These are phyloP conservation scores for Acholoe squamosa DNA, from an alignment of 2,888 invertebrate species.

Conservation along the genomic window DNA sequence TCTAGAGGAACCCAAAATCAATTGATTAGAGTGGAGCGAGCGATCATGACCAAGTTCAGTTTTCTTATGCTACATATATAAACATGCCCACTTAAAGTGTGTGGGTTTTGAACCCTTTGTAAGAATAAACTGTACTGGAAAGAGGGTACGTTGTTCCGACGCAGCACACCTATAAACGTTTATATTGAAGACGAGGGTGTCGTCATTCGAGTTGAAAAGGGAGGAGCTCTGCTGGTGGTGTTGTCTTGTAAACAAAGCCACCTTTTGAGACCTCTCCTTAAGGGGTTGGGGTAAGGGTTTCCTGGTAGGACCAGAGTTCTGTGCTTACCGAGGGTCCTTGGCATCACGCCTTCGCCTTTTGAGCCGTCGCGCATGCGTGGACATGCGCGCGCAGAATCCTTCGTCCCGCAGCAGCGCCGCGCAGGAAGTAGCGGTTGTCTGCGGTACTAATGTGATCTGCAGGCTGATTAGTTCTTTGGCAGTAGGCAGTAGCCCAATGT, in stretches of 20 bases:
- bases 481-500: neutral
- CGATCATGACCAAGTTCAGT: conserved; percentile 20
- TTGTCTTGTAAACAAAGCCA: neutral
- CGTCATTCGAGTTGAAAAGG: too few species aligned
- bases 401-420: conserved; percentile 15
- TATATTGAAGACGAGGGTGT: too few species aligned
- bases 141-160: conserved; percentile 19
- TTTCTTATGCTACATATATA: conserved; percentile 17
- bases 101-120: conserved; percentile 55
- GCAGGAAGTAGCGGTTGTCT: neutral
- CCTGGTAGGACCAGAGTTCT: conserved; percentile 5
- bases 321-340: conserved; percentile 29
- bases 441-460: neutral
- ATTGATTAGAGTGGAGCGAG: conserved; percentile 1
- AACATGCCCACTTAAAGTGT: conserved; percentile 27
- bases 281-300: neutral
- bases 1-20: neutral
- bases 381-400: neutral
- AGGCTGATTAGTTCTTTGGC: neutral
- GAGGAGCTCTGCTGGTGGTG: neutral
- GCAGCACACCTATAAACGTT: neutral
- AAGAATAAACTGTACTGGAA: conserved; percentile 53
- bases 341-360: neutral
- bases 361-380: conserved; percentile 14
- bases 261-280: neutral